A percentile compares a stretch with the other conserved stretches of the same genome.
Evolutionary conservation across 2,113 vertebrate genomes (phyloP).

Genomic region (Sylvicapra grimmia): DNA sequence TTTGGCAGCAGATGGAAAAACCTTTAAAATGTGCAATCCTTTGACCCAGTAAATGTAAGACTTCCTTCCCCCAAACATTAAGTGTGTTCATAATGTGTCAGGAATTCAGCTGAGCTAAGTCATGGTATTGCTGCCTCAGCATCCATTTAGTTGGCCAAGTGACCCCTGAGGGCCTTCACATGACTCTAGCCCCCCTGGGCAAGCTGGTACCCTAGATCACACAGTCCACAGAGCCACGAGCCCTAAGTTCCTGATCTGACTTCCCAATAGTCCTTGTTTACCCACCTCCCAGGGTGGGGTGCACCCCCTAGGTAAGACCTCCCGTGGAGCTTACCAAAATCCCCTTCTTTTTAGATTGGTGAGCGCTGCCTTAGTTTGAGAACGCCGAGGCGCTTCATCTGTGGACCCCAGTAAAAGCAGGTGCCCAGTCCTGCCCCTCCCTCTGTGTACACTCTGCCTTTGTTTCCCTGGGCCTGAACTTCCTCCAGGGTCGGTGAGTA

Average conservation of each 20-base stretch:
- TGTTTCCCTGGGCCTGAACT: background rate
- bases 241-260: background rate
- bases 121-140: background rate
- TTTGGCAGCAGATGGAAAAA: background rate
- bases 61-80: background rate
- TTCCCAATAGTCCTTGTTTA: background rate
- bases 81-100: background rate
- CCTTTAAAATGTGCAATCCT: background rate
- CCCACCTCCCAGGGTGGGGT: background rate
- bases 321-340: background rate
- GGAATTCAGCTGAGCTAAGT: background rate
- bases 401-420: no score
- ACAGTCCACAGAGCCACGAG: background rate
- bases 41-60: background rate
- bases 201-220: background rate
- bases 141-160: background rate
- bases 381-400: fast-evolving
- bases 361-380: background rate
- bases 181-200: background rate
- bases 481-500: background rate
- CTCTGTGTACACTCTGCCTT: background rate
- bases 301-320: background rate
- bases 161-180: background rate
- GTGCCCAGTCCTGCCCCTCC: background rate
- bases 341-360: background rate